A percentile compares a stretch with the other conserved stretches of the same genome.
Evolutionary conservation across 1,140 invertebrate genomes (phyloP).

Genomic region (Phthorimaea operculella): DNA sequence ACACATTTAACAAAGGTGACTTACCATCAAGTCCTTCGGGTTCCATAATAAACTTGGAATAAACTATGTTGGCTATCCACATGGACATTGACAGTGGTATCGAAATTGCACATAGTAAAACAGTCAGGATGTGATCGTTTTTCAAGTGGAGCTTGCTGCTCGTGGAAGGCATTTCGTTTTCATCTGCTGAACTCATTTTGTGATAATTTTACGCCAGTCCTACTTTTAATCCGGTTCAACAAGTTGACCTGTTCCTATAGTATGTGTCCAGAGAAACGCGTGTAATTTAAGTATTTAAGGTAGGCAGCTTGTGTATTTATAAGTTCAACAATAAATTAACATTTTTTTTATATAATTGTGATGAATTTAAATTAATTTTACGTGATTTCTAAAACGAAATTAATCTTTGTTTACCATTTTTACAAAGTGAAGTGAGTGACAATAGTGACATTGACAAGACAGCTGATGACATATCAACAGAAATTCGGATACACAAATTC

Average conservation of each 20-base stretch:
- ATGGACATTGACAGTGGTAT: slow-evolving; percentile 79
- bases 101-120: slow-evolving; percentile 73
- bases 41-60: slow-evolving; percentile 70
- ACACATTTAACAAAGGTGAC: neutral
- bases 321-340: no score
- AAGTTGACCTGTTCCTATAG: neutral
- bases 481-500: neutral
- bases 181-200: neutral
- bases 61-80: slow-evolving; percentile 77
- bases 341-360: no score
- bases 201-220: neutral
- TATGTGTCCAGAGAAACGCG: no score
- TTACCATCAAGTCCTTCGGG: slow-evolving; percentile 69
- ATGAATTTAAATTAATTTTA: no score
- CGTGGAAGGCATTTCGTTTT: neutral
- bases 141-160: slow-evolving; percentile 18
- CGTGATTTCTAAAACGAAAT: no score
- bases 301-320: no score
- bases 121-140: slow-evolving; percentile 67
- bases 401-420: no score
- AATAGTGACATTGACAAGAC: slow-evolving; percentile 1
- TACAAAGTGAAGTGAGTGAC: no score
- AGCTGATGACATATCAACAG: neutral
- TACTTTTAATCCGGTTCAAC: neutral
- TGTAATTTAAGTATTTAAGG: no score